A percentile compares a stretch with the other conserved stretches of the same genome.
phyloP scores from a whole-genome alignment of 2,113 vertebrate genomes.

The Nanorana parkeri region DNA sequence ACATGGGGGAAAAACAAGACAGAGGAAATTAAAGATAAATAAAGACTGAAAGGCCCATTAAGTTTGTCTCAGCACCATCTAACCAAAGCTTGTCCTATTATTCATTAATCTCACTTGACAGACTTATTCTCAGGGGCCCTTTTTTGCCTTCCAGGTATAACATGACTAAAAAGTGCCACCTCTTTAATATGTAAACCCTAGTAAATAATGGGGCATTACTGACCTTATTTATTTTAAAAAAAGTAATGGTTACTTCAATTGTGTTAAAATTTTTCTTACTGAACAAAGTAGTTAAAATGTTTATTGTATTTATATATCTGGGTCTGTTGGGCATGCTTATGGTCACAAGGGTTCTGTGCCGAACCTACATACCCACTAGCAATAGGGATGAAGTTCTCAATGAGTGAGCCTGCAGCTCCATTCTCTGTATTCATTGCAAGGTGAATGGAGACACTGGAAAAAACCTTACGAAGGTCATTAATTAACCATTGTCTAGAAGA shows the following conservation, averaged over 20 bases:
- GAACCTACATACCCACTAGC: too few species aligned
- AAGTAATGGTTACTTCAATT: too few species aligned
- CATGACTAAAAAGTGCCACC: neutral
- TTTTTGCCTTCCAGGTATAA: constrained; percentile 26
- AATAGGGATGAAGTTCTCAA: too few species aligned
- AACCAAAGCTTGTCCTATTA: constrained; percentile 30
- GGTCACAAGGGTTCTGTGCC: too few species aligned
- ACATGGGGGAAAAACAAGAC: constrained; percentile 46
- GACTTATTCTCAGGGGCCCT: constrained; percentile 28
- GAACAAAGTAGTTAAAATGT: neutral
- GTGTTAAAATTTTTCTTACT: neutral
- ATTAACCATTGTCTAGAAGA: too few species aligned
- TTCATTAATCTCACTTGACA: constrained; percentile 46
- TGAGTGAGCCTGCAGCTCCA: too few species aligned
- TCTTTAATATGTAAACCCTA: constrained; percentile 32
- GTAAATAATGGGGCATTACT: neutral
- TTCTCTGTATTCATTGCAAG: too few species aligned
- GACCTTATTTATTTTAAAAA: constrained; percentile 5
- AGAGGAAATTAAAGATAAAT: constrained; percentile 56
- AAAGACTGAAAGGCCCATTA: constrained; percentile 56
- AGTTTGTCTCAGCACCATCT: constrained; percentile 48
- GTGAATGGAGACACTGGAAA: too few species aligned
- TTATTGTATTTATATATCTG: neutral
- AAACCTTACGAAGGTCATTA: too few species aligned
- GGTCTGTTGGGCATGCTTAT: too few species aligned